Conservation (phyloP, 2,888 invertebrate species). For the Euzetes globulus region DNA sequence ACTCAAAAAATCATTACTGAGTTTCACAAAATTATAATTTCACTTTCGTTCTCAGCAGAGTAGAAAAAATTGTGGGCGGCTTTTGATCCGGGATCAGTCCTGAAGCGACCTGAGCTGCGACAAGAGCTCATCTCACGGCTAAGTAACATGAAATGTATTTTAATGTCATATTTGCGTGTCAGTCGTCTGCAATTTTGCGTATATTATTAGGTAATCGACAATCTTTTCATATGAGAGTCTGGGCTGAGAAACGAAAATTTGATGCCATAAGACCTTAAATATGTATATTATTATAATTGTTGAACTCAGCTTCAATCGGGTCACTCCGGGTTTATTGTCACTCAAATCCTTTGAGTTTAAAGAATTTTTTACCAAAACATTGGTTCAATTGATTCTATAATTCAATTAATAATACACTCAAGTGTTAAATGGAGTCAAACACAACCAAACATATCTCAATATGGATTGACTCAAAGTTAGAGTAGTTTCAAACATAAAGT, state of each 20-base stretch:
- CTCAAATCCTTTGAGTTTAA: not conserved
- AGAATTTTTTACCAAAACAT: not conserved
- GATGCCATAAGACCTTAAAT: slow-evolving; percentile 18
- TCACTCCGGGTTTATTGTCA: slow-evolving; percentile 19
- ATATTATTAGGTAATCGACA: slow-evolving; percentile 20
- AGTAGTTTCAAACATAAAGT: too few species aligned
- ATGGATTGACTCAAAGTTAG: too few species aligned
- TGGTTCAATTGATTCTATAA: too few species aligned
- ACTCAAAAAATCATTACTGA: slow-evolving; percentile 7
- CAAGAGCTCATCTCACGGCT: slow-evolving; percentile 13
- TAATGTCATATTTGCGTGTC: slow-evolving; percentile 26
- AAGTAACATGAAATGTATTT: slow-evolving; percentile 12
- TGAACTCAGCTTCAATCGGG: slow-evolving; percentile 9
- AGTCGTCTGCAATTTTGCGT: not conserved
- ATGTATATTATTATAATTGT: slow-evolving; percentile 14
- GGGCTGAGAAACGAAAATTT: slow-evolving; percentile 19
- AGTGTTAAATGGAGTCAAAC: too few species aligned
- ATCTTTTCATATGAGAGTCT: slow-evolving; percentile 23
- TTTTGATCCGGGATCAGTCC: slow-evolving; percentile 20
- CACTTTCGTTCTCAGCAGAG: slow-evolving; percentile 15
- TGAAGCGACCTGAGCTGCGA: not conserved
- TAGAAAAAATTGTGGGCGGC: slow-evolving; percentile 16
- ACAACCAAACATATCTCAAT: too few species aligned
- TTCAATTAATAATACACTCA: too few species aligned
- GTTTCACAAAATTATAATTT: slow-evolving; percentile 17